Conservation (phyloP, 1,140 invertebrate genomes). For the Drosophila carrolli region DNA sequence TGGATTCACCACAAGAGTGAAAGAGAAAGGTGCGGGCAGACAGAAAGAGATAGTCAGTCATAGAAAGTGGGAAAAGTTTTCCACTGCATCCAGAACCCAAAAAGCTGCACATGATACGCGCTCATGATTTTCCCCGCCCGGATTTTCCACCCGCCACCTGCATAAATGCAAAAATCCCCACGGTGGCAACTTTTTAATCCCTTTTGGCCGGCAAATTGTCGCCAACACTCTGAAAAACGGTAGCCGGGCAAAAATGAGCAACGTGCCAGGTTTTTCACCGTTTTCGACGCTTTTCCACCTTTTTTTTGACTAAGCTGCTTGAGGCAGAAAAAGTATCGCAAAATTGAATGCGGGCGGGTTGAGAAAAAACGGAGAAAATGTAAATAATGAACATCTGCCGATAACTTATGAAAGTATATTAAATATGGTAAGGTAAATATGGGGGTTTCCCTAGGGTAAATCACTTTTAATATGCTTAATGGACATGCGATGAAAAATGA, state of each 20-base stretch:
- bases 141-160: constrained; percentile 6
- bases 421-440: constrained; percentile 16
- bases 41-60: constrained; percentile 18
- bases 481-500: constrained; percentile 33
- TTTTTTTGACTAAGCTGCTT: constrained; percentile 23
- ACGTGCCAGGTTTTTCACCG: constrained; percentile 13
- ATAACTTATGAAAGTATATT: constrained; percentile 38
- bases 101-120: constrained; percentile 24
- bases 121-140: background rate
- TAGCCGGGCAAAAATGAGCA: constrained; percentile 10
- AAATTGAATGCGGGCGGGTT: constrained; percentile 7
- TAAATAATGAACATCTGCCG: constrained; percentile 8
- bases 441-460: constrained; percentile 3
- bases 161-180: constrained; percentile 68
- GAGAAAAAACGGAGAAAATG: background rate
- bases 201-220: constrained; percentile 73
- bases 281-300: constrained; percentile 16
- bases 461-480: constrained; percentile 31
- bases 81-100: constrained; percentile 25
- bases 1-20: constrained; percentile 37
- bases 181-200: constrained; percentile 75
- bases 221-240: constrained; percentile 30
- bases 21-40: constrained; percentile 1
- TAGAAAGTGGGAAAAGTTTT: constrained; percentile 65
- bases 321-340: background rate